A percentile compares a stretch with the other conserved stretches of the same genome.
Evolutionary conservation across 2,888 invertebrate genomes (phyloP).

Genomic region (Cephus rjabovi): DNA sequence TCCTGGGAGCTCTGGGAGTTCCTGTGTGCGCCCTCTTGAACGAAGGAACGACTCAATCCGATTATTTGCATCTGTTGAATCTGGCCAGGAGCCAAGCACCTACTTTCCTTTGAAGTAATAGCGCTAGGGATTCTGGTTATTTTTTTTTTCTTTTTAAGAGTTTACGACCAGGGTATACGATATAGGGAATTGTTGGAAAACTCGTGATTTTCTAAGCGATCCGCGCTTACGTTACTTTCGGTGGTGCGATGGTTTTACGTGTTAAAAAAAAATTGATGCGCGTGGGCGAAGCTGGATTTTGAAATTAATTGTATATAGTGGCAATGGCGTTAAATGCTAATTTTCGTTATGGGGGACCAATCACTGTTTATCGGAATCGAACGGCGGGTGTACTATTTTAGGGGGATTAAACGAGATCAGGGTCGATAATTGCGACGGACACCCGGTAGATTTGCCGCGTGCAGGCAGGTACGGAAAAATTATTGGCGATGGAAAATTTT

Average conservation of each 20-base stretch:
- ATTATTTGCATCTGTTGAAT: slow-evolving; percentile 7
- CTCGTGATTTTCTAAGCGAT: not conserved
- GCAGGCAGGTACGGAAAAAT: not conserved
- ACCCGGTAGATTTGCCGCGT: not conserved
- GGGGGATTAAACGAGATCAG: not conserved
- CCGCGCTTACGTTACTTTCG: not conserved
- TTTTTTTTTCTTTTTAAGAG: not conserved
- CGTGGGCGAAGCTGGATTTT: not conserved
- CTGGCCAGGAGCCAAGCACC: slow-evolving; percentile 1
- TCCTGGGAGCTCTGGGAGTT: not conserved
- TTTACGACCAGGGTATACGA: not conserved
- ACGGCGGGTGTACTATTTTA: not conserved
- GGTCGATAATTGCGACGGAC: not conserved
- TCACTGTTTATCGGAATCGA: not conserved
- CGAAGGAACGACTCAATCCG: not conserved
- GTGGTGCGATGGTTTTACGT: not conserved
- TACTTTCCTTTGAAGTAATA: not conserved
- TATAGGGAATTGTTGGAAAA: not conserved
- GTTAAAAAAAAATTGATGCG: not conserved
- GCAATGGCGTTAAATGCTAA: not conserved
- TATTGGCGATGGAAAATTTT: too few relatives aligned
- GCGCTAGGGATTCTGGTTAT: not conserved
- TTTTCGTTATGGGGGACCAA: not conserved
- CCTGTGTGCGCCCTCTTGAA: not conserved
- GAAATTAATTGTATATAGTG: not conserved